phyloP scores from a whole-genome alignment of 92 coral and sea anemone genomes.

The Blastomussa wellsi region DNA sequence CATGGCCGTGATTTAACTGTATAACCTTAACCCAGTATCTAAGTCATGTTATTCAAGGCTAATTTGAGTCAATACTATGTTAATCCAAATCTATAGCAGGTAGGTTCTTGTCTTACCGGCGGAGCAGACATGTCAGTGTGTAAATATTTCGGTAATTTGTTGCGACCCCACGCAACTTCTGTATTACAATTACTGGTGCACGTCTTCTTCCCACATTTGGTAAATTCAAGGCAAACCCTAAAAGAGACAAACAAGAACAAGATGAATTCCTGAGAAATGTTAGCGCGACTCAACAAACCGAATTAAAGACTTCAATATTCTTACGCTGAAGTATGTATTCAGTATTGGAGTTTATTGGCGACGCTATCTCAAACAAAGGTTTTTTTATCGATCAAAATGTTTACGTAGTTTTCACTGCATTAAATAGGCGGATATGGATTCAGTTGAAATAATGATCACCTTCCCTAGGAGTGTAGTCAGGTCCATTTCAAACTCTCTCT shows the following conservation, averaged over 20 bases:
- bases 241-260: background rate
- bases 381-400: constrained; percentile 10
- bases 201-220: constrained; percentile 7
- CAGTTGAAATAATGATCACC: constrained; percentile 29
- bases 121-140: constrained; percentile 32
- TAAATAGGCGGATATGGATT: background rate
- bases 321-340: no score
- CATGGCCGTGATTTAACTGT: no score
- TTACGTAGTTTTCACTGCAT: background rate
- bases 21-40: no score
- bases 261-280: background rate
- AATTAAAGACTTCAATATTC: no score
- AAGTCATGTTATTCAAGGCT: background rate
- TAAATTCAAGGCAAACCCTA: background rate
- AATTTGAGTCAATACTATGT: background rate
- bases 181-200: background rate
- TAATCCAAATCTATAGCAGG: background rate
- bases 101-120: background rate
- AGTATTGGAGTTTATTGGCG: no score
- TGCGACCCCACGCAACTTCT: constrained; percentile 4
- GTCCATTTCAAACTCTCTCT: background rate
- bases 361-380: background rate
- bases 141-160: no score
- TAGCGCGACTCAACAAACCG: no score
- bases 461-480: background rate